Base-by-base conservation (phyloP, 2,888 invertebrate genomes). In the Hoplodrina blanda region DNA sequence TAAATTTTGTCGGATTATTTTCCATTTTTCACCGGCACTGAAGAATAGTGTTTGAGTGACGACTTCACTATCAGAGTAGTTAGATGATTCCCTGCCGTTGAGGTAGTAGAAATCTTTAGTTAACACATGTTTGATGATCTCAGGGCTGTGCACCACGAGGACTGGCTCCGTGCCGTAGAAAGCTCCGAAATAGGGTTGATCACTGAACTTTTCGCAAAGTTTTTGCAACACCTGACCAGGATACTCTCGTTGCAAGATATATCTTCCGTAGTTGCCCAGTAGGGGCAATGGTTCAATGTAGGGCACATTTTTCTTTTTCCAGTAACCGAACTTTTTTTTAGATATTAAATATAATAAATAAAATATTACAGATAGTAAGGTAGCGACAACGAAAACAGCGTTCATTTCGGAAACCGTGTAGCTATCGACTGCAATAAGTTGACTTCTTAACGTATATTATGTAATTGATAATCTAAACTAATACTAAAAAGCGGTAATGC, bases 161-260 rank as follows among this genome's bases (percentile, higher is more conserved):
- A 87, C 88, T 0, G 93, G 92, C 49, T 92, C 90, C 0, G 92
- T 91, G 0, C 92, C 92, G 44, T 83, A 91, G 61, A 82, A 93
- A 0, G 89, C 87, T n/a, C 93, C 93, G 0, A 93, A 78, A 50
- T 90, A 88, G 0, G 92, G 90, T 17, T 85, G 87, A 6, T 88
- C 73, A 0, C 83, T 85, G 25, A 90, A 91, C 49, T 85, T 69
- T 25, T 81, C 60, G 50, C 91, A 91, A 5, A 93, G 81, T 4
- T 86, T 84, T 19, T 88, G 83, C 1, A 85, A 62, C 0, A 88
- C 55, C 0, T 83, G 53, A 0, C 84, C 84, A 0, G 80, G 44
- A 57, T 81, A 86, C 46, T 87, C 81, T 74, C 68, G 89, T 30
- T 88, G 63, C 2, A 89, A 63, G 15, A 93, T 84, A 59, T 83